A percentile compares a stretch with the other conserved stretches of the same genome.
These are phyloP conservation scores for Hassar affinis DNA, from an alignment of 2,113 vertebrate species.

Conservation along the genomic window DNA sequence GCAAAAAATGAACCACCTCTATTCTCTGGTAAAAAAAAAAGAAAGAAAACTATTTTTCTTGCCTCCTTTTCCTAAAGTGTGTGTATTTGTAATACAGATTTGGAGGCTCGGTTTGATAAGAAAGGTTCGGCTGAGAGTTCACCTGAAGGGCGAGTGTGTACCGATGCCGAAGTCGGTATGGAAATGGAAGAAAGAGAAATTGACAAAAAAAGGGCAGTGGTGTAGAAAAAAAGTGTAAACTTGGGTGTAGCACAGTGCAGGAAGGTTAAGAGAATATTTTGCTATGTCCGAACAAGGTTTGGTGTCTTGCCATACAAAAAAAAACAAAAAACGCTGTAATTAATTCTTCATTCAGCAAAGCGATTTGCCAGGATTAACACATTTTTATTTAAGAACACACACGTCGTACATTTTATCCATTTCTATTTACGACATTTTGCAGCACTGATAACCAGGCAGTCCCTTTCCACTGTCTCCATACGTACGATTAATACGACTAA, in stretches of 20 bases:
- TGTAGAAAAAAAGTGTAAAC: neutral
- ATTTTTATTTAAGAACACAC: neutral
- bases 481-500: too few relatives aligned
- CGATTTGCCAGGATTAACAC: neutral
- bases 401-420: neutral
- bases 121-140: neutral
- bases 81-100: neutral
- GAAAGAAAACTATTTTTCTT: neutral
- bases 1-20: neutral
- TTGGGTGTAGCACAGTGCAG: neutral
- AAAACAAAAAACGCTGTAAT: neutral
- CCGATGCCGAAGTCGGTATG: neutral
- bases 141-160: neutral
- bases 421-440: neutral
- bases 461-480: neutral
- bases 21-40: neutral
- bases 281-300: neutral
- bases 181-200: slow-evolving; percentile 5
- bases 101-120: neutral
- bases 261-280: slow-evolving; percentile 3
- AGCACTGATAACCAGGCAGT: neutral
- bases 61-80: slow-evolving; percentile 1
- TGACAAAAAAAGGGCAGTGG: neutral
- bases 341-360: neutral
- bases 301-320: neutral